Percentiles rank a stretch among this genome's conserved stretches.
These are phyloP conservation scores for Drosophila greeni DNA, from an alignment of 2,888 invertebrate genomes.

Conservation along the genomic window DNA sequence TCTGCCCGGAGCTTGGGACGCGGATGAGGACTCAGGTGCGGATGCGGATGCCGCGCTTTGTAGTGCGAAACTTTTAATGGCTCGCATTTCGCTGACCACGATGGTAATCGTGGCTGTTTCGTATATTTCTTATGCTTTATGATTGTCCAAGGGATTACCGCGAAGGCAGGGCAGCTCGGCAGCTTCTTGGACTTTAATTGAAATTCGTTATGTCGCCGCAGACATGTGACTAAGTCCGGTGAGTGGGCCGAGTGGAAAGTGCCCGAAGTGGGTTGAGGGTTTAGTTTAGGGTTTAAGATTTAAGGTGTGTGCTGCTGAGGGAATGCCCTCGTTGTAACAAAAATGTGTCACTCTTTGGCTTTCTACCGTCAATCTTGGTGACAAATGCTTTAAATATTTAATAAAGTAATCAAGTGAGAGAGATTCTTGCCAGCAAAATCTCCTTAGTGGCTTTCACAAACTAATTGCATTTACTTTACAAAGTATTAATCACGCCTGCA, in stretches of 20 bases:
- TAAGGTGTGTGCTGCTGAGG: slow-evolving; percentile 30
- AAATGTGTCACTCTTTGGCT: not conserved
- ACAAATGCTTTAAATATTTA: not conserved
- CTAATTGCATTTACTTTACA: not conserved
- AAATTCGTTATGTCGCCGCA: slow-evolving; percentile 43
- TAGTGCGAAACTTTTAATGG: slow-evolving; percentile 74
- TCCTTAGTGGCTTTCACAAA: not conserved
- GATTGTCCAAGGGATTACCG: slow-evolving; percentile 56
- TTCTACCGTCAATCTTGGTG: not conserved
- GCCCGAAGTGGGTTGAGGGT: slow-evolving; percentile 19
- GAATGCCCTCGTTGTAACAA: slow-evolving; percentile 3
- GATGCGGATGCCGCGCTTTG: slow-evolving; percentile 50
- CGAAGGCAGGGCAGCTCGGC: slow-evolving; percentile 16
- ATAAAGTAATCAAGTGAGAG: not conserved
- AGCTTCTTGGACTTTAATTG: slow-evolving; percentile 56
- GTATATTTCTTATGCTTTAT: slow-evolving; percentile 49
- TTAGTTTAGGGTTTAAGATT: not conserved
- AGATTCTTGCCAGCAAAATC: too few species aligned
- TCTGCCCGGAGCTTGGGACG: slow-evolving; percentile 12
- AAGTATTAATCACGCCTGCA: slow-evolving; percentile 26
- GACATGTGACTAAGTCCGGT: slow-evolving; percentile 32
- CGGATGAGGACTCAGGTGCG: slow-evolving; percentile 15
- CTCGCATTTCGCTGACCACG: slow-evolving; percentile 52
- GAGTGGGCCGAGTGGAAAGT: slow-evolving; percentile 46
- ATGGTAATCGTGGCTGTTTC: slow-evolving; percentile 61